A percentile compares a stretch with the other conserved stretches of the same genome.
Evolutionary conservation across 2,113 vertebrate genomes (phyloP).

Genomic region (Regulus satrapa): DNA sequence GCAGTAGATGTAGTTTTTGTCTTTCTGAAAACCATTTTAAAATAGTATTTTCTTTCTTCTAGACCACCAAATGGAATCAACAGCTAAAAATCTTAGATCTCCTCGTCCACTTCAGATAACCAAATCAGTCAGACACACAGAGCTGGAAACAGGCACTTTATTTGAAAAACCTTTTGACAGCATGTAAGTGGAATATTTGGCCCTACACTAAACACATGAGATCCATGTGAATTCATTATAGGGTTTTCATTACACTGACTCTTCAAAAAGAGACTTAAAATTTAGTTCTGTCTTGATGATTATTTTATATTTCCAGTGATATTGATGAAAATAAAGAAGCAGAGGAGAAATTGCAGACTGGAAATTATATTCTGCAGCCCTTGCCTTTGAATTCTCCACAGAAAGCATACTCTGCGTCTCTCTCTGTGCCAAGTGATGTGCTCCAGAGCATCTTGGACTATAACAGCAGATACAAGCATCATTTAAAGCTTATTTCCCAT

Average conservation of each 20-base stretch:
- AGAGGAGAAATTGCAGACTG: conserved; percentile 61
- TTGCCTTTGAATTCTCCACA: background rate
- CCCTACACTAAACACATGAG: background rate
- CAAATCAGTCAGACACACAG: conserved; percentile 35
- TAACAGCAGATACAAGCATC: conserved; percentile 72
- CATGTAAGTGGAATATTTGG: conserved; percentile 72
- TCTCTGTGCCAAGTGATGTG: conserved; percentile 74
- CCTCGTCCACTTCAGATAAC: conserved; percentile 84
- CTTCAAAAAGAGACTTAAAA: background rate
- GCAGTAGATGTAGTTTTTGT: background rate
- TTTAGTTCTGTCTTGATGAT: background rate
- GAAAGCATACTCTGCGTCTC: background rate
- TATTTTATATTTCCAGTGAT: conserved; percentile 52
- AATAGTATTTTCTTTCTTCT: background rate
- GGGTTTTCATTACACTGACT: background rate
- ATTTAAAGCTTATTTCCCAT: conserved; percentile 79
- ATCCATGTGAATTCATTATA: background rate
- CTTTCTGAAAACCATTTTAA: background rate
- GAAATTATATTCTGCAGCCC: background rate
- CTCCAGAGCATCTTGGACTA: conserved; percentile 79
- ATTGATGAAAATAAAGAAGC: conserved; percentile 64
- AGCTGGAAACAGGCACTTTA: conserved; percentile 69
- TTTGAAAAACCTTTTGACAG: conserved; percentile 74
- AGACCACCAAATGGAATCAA: conserved; percentile 38
- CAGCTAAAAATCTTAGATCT: conserved; percentile 57